Conservation (phyloP, 2,888 invertebrate genomes). For the Cephus runcator region DNA sequence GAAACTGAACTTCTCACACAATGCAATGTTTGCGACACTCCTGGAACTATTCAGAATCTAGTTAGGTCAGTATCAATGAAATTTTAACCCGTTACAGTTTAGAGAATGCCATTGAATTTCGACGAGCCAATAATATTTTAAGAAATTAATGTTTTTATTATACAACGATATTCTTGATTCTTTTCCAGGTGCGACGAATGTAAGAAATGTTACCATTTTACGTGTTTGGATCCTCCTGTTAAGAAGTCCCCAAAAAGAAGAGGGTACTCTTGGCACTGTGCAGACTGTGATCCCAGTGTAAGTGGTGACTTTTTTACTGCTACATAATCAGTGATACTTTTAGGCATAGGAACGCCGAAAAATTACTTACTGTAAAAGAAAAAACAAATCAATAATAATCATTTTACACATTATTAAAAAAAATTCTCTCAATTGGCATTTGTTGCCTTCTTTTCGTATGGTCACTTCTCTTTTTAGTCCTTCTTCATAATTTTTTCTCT, state of each 20-base stretch:
- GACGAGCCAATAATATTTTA: background rate
- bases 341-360: constrained; percentile 9
- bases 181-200: constrained; percentile 88
- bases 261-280: constrained; percentile 96
- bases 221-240: constrained; percentile 91
- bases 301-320: constrained; percentile 56
- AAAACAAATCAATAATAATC: constrained; percentile 17
- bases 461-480: constrained; percentile 6
- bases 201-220: constrained; percentile 89
- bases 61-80: constrained; percentile 71
- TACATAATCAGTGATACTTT: constrained; percentile 23
- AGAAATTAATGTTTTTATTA: constrained; percentile 4
- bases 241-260: constrained; percentile 94
- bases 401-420: constrained; percentile 18
- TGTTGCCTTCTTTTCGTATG: constrained; percentile 5
- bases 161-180: constrained; percentile 7
- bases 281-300: constrained; percentile 93
- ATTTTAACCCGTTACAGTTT: background rate
- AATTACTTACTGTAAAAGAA: constrained; percentile 18
- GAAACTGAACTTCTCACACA: constrained; percentile 67
- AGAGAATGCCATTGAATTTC: background rate
- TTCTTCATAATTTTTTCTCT: constrained; percentile 8
- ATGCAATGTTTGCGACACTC: constrained; percentile 76
- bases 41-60: constrained; percentile 73
- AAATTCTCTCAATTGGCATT: constrained; percentile 13